Base-by-base conservation (phyloP, 2,888 invertebrate species). In the Achlya flavicornis region DNA sequence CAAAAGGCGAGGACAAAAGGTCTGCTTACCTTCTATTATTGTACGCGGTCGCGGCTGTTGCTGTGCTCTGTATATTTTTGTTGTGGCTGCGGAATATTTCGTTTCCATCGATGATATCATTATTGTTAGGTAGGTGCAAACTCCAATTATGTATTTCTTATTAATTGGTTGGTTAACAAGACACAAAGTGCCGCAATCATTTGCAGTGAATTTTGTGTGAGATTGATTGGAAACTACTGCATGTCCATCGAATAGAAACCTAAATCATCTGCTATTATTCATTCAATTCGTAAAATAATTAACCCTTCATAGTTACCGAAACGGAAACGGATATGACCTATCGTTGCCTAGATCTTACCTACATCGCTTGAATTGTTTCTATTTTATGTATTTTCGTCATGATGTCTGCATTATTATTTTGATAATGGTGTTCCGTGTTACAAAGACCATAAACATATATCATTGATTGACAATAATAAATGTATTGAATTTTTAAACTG, bases 51-150 rank as follows among this genome's bases (percentile, higher is more conserved):
- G 4, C 48, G 16, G 16, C n/a, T 16, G 48, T 48, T 48, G n/a
- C 48, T 48, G 48, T 16, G 48, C 16, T 48, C 48, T 7, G 48
- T 48, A 16, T 48, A 48, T 48, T 48, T 48, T 48, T 48, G 48
- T 48, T 48, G 48, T 57, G 57, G 41, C 62, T 57, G 43, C 57
- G 57, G 57, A 62, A 58, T 43, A 11, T 10, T 41, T 60, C 14
- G 12, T 60, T 60, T 53, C 10, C 19, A 19, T 53, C 19, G 53
- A 53, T 53, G 53, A 53, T 53, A 19, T 53, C 53, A 53, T 53
- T 53, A 2, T 26, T 26, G 26, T 26, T 5, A n/a, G n/a, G 3
- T 53, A n/a, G 53, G 19, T 16, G 3, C 19, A 19, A 53, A 4
- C 53, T 19, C 10, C 53, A 53, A 53, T 53, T 19, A 53, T 53